Conservation (phyloP, 2,113 vertebrate species). For the Miniopterus natalensis region DNA sequence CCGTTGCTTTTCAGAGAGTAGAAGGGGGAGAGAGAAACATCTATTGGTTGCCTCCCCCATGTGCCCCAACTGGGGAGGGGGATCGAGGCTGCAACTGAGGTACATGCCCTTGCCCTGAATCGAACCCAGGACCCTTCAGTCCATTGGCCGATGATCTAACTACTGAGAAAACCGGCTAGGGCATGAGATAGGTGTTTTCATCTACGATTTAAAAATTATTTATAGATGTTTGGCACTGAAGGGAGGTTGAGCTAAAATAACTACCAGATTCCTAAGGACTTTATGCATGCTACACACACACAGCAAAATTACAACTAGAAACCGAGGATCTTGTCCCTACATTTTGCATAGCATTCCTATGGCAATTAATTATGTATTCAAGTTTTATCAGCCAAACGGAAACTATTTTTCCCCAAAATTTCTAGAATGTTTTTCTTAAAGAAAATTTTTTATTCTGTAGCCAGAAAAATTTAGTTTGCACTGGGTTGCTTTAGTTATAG, state of each 20-base stretch:
- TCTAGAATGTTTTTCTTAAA: slow-evolving; percentile 41
- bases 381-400: slow-evolving; percentile 30
- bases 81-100: too few relatives aligned
- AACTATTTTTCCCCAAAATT: neutral
- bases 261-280: slow-evolving; percentile 43
- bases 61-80: too few relatives aligned
- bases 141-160: too few relatives aligned
- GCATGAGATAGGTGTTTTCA: slow-evolving; percentile 19
- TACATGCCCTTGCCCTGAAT: too few relatives aligned
- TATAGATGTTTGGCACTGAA: slow-evolving; percentile 55
- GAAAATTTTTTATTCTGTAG: slow-evolving; percentile 5
- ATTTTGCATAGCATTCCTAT: slow-evolving; percentile 35
- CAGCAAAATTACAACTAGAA: slow-evolving; percentile 29
- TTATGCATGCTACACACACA: neutral
- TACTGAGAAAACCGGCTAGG: too few relatives aligned
- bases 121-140: too few relatives aligned
- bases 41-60: too few relatives aligned
- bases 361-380: slow-evolving; percentile 37
- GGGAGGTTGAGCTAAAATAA: slow-evolving; percentile 47
- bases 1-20: too few relatives aligned
- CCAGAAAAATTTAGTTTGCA: slow-evolving; percentile 36
- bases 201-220: slow-evolving; percentile 45
- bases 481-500: slow-evolving; percentile 43
- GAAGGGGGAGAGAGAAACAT: too few relatives aligned
- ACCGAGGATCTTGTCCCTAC: neutral